Evolutionary conservation across 2,888 invertebrate genomes (phyloP), one percentile per base, ranked within the genome.

Genomic region (Hirtodrosophila alboralis): DNA sequence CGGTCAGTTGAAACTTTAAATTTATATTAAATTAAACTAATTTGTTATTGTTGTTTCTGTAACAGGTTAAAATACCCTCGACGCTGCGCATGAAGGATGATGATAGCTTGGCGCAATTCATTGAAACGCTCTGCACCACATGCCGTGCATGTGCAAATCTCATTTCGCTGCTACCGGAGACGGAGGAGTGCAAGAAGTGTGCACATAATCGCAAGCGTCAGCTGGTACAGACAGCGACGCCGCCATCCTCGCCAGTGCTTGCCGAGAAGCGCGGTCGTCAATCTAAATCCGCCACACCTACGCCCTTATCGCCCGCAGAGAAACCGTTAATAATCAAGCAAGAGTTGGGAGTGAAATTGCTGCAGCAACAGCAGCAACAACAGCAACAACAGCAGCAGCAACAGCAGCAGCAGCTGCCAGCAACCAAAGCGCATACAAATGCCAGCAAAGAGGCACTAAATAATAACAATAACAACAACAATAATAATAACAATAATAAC

Each of bases 171-270:
- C 83, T 88, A 54, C 89, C 89, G 10, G 90, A 89, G 36, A 90
- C 90, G 18, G 91, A 91, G 56, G 89, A 90, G 54, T 91, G 91
- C 77, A 90, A 90, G 33, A 90, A 90, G 72, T 91, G 91, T 83
- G 80, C 86, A 28, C 76, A 84, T 21, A 79, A 74, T 54, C 87
- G 87, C 40, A 89, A 89, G 63, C 78, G 89, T 38, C 84, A 84
- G 41, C 51, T 86, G 68, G 60, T 75, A 3, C 75, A 86, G 64
- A 68, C 75, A 31, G 62, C 87, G 16, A 81, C 86, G 26, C 87
- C 88, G 13, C 86, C 87, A 9, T 72, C 87, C 12, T 87, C 89
- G 28, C 88, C 90, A 16, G 79, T 83, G 37, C 68, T 80, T 36
- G 72, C 84, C 13, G 90, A 90, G 43, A 90, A 90, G 63, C 81